These are phyloP conservation scores for Aselliscus stoliczkanus DNA, from an alignment of 2,797 vertebrate genomes.

Conservation along the genomic window DNA sequence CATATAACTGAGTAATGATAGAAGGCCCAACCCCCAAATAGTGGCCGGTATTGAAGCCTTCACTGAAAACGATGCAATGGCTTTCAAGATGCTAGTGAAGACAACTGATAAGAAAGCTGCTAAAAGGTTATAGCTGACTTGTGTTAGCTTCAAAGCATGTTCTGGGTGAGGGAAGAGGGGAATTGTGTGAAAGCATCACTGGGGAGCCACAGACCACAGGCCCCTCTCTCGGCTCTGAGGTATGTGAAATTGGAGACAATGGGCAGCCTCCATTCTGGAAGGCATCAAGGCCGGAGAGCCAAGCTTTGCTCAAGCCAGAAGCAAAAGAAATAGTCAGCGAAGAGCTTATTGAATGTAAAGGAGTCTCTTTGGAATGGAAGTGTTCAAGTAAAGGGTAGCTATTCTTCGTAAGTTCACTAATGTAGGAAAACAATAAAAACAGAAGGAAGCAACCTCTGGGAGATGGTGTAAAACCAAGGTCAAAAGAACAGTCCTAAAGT, in stretches of 20 bases:
- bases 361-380: not conserved
- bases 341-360: not conserved
- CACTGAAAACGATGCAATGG: not conserved
- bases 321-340: not conserved
- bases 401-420: not conserved
- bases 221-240: not conserved
- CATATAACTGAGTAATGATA: not conserved
- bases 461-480: not conserved
- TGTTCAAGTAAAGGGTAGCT: not conserved
- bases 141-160: not conserved
- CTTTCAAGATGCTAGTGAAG: not conserved
- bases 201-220: rapidly evolving
- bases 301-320: not conserved
- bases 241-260: not conserved
- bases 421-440: not conserved
- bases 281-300: not conserved
- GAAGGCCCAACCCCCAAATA: not conserved
- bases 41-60: not conserved
- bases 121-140: not conserved
- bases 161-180: not conserved
- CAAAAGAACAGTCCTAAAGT: not conserved
- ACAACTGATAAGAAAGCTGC: too few relatives aligned
- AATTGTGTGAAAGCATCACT: rapidly evolving
- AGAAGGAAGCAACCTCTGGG: not conserved
- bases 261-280: not conserved